Base-by-base conservation (phyloP, 2,797 vertebrate species). In the Enteromius viviparus region DNA sequence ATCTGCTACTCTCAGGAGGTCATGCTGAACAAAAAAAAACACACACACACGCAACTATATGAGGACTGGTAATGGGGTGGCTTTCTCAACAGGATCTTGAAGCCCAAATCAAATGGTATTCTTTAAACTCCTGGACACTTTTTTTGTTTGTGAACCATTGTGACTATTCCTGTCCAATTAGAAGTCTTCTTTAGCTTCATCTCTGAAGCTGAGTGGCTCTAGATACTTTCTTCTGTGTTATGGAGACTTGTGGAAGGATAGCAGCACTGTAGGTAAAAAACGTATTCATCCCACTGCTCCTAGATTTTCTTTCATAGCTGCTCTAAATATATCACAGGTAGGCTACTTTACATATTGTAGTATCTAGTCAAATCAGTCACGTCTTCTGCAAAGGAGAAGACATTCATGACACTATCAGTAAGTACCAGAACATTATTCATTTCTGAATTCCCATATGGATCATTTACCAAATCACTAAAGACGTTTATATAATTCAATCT, bases 1-100 rank as follows among this genome's bases (percentile, higher is more conserved):
- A 51, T 62, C 85, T 69, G 76, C 74, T 51, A 49, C 12, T n/a
- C 77, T 80, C 81, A 80, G 80, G 49, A 80, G 65, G 65, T 76
- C 55, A 60, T 11, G 58, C 64, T 76, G 58, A 80, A 77, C 53
- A 26, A 71, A 23, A 68, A 58, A 26, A 60, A 79, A 47, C 11
- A 49, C 23, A 19, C 23, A 19, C 55, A 34, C 34, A 26, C 34
- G 21, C 53, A 65, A 53, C 42, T 19, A 49, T n/a, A 83, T n/a
- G 49, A 77, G 78, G 62, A 74, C 65, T 23, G 76, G 40, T 19
- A 8, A 37, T 83, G 51, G 42, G 10, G 47, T 78, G 14, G 40
- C n/a, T 70, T 64, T 17, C 51, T 55, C 62, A 26, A 37, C 17
- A 49, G 29, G 34, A 70, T 78, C 49, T 40, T 12, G 37, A 34